Conservation (phyloP, 2,888 invertebrate species). For the Nycteola revayana region DNA sequence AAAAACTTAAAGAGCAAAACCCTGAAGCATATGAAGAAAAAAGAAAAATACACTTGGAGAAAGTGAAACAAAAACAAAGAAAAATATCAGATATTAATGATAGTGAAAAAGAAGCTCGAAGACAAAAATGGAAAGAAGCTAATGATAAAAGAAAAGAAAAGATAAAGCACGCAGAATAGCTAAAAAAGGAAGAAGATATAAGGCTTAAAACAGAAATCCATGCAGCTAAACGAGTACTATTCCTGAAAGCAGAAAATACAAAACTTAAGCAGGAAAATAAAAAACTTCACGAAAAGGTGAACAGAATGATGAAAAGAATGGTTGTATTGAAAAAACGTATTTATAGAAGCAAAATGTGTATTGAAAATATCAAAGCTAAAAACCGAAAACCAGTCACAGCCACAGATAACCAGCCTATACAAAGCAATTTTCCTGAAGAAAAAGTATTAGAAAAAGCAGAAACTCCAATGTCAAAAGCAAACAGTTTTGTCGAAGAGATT, state of each 20-base stretch:
- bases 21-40: too few species aligned
- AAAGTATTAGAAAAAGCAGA: too few species aligned
- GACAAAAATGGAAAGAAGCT: too few species aligned
- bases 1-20: too few species aligned
- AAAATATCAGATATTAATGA: too few species aligned
- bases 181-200: conserved; percentile 6
- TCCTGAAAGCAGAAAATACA: conserved; percentile 7
- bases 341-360: conserved; percentile 6
- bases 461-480: conserved; percentile 9
- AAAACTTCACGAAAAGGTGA: conserved; percentile 10
- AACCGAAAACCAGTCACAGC: conserved; percentile 6
- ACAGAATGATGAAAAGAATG: conserved; percentile 13
- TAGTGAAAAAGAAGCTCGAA: too few species aligned
- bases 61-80: too few species aligned
- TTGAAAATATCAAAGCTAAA: conserved; percentile 9
- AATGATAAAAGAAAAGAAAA: too few species aligned
- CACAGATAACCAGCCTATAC: conserved; percentile 6
- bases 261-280: conserved; percentile 12
- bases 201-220: conserved; percentile 10
- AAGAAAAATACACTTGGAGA: too few species aligned
- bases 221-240: conserved; percentile 11
- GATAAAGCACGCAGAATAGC: conserved; percentile 7
- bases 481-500: conserved; percentile 10
- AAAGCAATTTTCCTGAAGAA: conserved; percentile 4
- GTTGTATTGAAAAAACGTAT: conserved; percentile 7